Evolutionary conservation across 2,113 vertebrate genomes (phyloP), one percentile per base, ranked within the genome.

Genomic region (Pomatorhinus ruficollis): DNA sequence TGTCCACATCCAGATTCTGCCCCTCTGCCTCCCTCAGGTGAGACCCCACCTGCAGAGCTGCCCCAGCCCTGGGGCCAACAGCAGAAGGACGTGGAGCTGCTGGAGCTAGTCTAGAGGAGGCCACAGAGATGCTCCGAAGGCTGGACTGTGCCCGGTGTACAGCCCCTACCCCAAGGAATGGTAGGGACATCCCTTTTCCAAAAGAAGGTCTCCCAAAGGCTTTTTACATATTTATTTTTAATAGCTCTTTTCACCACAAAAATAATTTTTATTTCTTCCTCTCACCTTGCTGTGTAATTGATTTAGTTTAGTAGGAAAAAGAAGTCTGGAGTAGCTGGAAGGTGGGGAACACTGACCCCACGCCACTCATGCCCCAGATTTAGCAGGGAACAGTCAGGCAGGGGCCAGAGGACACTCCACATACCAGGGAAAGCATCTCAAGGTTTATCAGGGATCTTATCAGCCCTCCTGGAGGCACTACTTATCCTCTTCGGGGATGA

Each of bases 131-230:
- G 39, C 28, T 78, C 45, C 0, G 0, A 85, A 63, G 45, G 64
- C 39, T 61, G 47, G 23, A 33, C 30, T 0, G 0, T 33, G 42
- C 23, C 45, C 1, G 1, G 8, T 0, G 1, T n/a, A 10, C 37
- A 76, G 47, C 16, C 10, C 30, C 59, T 37, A 25, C 47, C 44
- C 25, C 47, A 71, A 40, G 17, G 68, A 39, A 82, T 1, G 11
- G 39, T 2, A 30, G 18, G 30, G 24, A 59, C 1, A 3, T 37
- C 23, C 7, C 53, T 76, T 54, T 59, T 15, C 50, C 39, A 78
- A 57, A 10, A 53, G 2, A 28, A 90, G 53, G 22, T 31, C 22
- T 63, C n/a, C 42, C 11, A 10, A 59, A 78, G 27, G 20, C n/a
- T 90, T 57, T 30, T 53, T 1, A 77, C 14, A 64, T 28, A 25